Conservation (phyloP, 2,888 invertebrate genomes). For the Caenorhabditis doughertyi region DNA sequence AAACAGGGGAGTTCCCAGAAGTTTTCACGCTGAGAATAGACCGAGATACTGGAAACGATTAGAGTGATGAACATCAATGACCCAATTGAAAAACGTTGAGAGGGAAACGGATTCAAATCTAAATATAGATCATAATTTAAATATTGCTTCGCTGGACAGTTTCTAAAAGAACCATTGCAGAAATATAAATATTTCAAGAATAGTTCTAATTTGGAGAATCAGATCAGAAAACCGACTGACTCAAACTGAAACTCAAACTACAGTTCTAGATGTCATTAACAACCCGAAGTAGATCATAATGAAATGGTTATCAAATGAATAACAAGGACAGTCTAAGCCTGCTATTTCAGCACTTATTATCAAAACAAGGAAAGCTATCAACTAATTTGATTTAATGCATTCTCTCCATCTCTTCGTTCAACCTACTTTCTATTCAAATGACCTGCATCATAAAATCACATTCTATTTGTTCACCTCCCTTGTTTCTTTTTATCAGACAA, state of each 20-base stretch:
- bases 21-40: conserved; percentile 20
- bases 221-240: too few species aligned
- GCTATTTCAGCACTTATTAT: conserved; percentile 36
- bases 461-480: conserved; percentile 34
- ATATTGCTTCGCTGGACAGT: too few species aligned
- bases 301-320: conserved; percentile 33
- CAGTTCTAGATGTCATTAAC: background rate
- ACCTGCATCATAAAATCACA: conserved; percentile 51
- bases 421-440: conserved; percentile 21
- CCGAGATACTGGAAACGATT: background rate
- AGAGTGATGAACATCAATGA: conserved; percentile 7
- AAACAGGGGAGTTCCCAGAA: conserved; percentile 22
- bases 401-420: conserved; percentile 25
- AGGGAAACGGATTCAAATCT: background rate
- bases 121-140: too few species aligned
- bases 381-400: conserved; percentile 60
- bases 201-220: too few species aligned
- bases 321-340: conserved; percentile 39
- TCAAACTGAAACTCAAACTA: too few species aligned
- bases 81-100: conserved; percentile 13
- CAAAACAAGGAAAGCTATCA: conserved; percentile 55
- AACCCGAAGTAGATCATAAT: background rate
- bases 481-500: conserved; percentile 56
- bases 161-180: too few species aligned
- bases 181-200: too few species aligned